A percentile compares a stretch with the other conserved stretches of the same genome.
Conservation (phyloP, 2,888 invertebrate genomes). For the Antheraea yamamai region DNA sequence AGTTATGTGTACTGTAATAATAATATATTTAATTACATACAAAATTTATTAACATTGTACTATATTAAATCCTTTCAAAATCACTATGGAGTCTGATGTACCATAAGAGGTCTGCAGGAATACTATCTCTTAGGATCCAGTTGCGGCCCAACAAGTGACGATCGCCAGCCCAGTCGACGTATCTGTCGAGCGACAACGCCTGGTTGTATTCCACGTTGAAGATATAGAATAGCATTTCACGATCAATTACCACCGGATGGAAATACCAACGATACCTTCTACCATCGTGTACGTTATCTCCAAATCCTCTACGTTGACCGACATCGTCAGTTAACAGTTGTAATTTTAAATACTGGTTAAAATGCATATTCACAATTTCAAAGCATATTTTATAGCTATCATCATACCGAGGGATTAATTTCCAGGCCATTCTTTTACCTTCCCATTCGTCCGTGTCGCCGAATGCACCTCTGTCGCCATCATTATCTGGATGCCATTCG, state of each 20-base stretch:
- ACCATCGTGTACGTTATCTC: not conserved
- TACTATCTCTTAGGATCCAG: not conserved
- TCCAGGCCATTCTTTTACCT: slow-evolving; percentile 15
- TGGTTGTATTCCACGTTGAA: slow-evolving; percentile 10
- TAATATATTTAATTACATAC: no score
- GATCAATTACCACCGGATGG: not conserved
- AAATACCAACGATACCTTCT: slow-evolving; percentile 15
- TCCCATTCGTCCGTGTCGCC: slow-evolving; percentile 14
- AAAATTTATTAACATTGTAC: no score
- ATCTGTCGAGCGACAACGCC: slow-evolving; percentile 13
- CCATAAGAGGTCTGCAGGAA: slow-evolving; percentile 5
- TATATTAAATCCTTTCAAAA: not conserved
- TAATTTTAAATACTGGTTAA: slow-evolving; percentile 19
- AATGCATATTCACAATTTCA: slow-evolving; percentile 11
- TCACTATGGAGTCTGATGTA: not conserved
- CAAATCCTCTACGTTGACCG: slow-evolving; percentile 15
- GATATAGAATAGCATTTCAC: slow-evolving; percentile 15
- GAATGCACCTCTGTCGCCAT: slow-evolving; percentile 14
- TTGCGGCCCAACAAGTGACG: slow-evolving; percentile 10
- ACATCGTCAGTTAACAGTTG: not conserved
- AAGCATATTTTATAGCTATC: not conserved
- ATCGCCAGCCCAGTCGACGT: not conserved
- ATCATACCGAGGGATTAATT: slow-evolving; percentile 7
- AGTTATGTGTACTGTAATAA: no score
- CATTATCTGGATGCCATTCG: not conserved